phyloP scores from a whole-genome alignment of 2,797 vertebrate genomes.

The Phrynocephalus forsythii region DNA sequence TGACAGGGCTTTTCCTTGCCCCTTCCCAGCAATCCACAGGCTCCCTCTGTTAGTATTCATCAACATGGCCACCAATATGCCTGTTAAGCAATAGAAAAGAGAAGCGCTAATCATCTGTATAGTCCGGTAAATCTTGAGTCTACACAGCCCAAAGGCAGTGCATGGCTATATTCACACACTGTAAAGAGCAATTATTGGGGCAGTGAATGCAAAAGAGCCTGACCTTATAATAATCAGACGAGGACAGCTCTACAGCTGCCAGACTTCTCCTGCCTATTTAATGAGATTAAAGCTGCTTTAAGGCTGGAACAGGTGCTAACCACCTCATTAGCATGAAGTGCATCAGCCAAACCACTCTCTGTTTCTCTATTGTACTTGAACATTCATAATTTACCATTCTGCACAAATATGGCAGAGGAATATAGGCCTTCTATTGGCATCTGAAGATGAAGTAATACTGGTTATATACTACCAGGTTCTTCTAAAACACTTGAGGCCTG shows the following conservation, averaged over 20 bases:
- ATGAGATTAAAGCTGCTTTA: background rate
- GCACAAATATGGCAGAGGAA: background rate
- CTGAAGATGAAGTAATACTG: background rate
- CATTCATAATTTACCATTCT: background rate
- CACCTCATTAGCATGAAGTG: background rate
- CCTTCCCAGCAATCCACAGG: background rate
- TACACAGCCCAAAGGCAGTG: background rate
- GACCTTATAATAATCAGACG: background rate
- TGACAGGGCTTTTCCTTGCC: background rate
- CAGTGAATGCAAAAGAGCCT: background rate
- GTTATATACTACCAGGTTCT: background rate
- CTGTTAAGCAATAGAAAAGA: background rate
- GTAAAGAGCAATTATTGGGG: constrained; percentile 4
- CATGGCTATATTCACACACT: background rate
- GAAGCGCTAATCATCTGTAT: background rate
- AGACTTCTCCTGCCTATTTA: background rate
- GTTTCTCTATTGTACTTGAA: background rate
- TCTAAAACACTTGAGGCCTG: background rate
- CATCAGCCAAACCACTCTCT: background rate
- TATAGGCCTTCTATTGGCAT: background rate
- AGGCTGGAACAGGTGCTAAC: background rate
- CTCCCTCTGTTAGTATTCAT: background rate
- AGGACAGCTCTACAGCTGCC: background rate
- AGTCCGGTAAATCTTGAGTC: background rate
- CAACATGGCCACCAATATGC: background rate